Evolutionary conservation across 2,888 invertebrate species (phyloP).

Genomic region (Agonum fuliginosum): DNA sequence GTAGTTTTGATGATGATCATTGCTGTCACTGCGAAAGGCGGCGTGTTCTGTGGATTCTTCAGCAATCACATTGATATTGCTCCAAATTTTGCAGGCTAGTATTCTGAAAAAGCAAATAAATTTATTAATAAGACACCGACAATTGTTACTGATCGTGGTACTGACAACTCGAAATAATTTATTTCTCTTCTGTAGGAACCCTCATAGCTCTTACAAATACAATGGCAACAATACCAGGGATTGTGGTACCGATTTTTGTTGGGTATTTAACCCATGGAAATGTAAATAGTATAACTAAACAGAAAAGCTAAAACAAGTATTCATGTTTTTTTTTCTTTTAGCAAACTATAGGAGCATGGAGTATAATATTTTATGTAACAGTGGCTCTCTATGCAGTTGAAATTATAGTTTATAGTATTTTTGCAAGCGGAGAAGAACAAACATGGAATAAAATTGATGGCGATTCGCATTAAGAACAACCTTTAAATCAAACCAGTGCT

Average conservation of each 20-base stretch:
- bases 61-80: slow-evolving; percentile 91
- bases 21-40: slow-evolving; percentile 84
- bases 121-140: background rate
- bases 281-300: slow-evolving; percentile 75
- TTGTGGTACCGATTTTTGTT: slow-evolving; percentile 85
- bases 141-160: too few relatives aligned
- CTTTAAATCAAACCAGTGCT: slow-evolving; percentile 70
- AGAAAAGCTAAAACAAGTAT: too few relatives aligned
- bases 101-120: background rate
- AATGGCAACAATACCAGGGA: slow-evolving; percentile 86
- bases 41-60: slow-evolving; percentile 89
- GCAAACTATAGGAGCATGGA: slow-evolving; percentile 86
- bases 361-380: slow-evolving; percentile 85
- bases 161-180: slow-evolving; percentile 13
- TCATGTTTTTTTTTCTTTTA: slow-evolving; percentile 72
- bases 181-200: slow-evolving; percentile 72
- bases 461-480: slow-evolving; percentile 71
- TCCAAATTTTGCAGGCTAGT: slow-evolving; percentile 83
- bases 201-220: slow-evolving; percentile 88
- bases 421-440: slow-evolving; percentile 83
- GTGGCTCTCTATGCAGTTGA: slow-evolving; percentile 82
- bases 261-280: slow-evolving; percentile 83
- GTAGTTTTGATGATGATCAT: slow-evolving; percentile 81
- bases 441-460: slow-evolving; percentile 77
- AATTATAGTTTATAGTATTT: slow-evolving; percentile 78